Evolutionary conservation across 2,888 invertebrate species (phyloP), one percentile per base, ranked within the genome.

Genomic region (Noctua janthina): DNA sequence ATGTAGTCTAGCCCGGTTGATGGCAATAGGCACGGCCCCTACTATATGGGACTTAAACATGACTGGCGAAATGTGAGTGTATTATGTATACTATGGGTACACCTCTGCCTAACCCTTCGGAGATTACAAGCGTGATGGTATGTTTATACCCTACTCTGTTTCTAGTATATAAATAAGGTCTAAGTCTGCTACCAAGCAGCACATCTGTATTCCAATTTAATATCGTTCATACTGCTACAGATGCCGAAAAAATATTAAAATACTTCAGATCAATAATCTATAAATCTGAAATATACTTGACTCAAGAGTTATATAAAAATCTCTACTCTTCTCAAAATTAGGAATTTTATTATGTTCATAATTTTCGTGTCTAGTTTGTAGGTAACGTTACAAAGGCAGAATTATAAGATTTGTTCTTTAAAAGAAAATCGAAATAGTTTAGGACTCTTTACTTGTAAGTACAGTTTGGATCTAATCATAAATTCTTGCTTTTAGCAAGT

Each of bases 401-500:
- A 7, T 70, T 67, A 49, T 74, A 67, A 5, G 66, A 51, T 51
- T 71, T 80, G 54, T 67, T 43, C 54, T 54, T 54, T 29, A 68
- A 62, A n/a, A 6, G 15, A 49, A 56, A 71, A 85, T 62, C 6
- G 1, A 54, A 15, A 81, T 59, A 68, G 15, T 4, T 68, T 13
- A 6, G 6, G 11, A 13, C 6, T 62, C 15, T 51, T 74, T 74
- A 39, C 17, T 15, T 54, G 1, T 54, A n/a, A 76, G 39, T 29
- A 29, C 64, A 35, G 56, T 51, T 82, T 46, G 51, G 29, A 66
- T 39, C 20, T 39, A 10, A 66, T 66, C 20, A 20, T 66, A 66
- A 20, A 10, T 35, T 64, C 8, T 64, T 35, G 64, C 64, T 64
- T 64, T 2, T 29, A 17, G 29, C 29, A 17, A 7, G 13, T 5